Evolutionary conservation across 2,113 vertebrate species (phyloP).

Genomic region (Chrysochloris asiatica): DNA sequence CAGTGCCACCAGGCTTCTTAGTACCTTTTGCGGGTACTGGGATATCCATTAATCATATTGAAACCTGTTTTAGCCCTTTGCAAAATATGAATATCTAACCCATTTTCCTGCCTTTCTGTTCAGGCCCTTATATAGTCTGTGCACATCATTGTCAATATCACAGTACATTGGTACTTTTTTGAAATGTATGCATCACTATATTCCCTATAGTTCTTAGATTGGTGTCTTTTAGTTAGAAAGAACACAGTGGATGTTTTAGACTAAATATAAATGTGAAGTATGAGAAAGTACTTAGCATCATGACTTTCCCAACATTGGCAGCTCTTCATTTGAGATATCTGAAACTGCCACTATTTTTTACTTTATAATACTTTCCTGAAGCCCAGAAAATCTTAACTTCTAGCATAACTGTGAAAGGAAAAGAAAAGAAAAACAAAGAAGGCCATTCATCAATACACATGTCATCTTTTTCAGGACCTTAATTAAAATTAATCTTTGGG

Average conservation of each 20-base stretch:
- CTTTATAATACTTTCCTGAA: constrained; percentile 31
- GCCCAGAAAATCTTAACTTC: constrained; percentile 32
- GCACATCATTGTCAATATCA: not conserved
- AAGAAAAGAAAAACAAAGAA: constrained; percentile 43
- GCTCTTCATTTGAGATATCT: not conserved
- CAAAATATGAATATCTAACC: not conserved
- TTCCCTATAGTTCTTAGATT: not conserved
- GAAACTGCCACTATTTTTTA: not conserved
- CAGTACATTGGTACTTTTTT: not conserved
- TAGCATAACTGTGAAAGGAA: constrained; percentile 26
- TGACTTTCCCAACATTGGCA: not conserved
- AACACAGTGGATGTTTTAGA: not conserved
- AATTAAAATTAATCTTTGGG: constrained; percentile 77
- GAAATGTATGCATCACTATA: not conserved
- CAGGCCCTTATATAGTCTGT: too few species aligned
- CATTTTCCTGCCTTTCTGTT: not conserved
- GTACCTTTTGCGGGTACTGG: accelerated
- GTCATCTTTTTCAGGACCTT: constrained; percentile 39
- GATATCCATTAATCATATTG: not conserved
- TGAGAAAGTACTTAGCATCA: not conserved
- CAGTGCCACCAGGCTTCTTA: too few species aligned
- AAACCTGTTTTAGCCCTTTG: not conserved
- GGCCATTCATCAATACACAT: constrained; percentile 52
- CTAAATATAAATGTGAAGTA: not conserved
- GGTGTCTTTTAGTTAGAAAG: not conserved